Evolutionary conservation across 2,113 vertebrate species (phyloP).

Genomic region (Hipposideros armiger): DNA sequence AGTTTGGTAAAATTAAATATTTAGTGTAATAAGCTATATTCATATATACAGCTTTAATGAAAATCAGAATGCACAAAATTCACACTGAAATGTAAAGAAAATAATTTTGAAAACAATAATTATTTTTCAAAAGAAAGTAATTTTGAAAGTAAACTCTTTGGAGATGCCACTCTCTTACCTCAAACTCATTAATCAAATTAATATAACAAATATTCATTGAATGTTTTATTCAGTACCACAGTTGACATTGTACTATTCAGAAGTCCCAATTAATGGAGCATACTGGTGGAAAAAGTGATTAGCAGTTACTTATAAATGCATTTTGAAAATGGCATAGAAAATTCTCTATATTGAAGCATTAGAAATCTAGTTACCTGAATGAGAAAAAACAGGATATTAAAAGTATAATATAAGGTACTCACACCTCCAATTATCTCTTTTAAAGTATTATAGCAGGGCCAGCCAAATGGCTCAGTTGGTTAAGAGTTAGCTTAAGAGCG

Average conservation of each 20-base stretch:
- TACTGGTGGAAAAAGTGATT: background rate
- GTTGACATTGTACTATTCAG: background rate
- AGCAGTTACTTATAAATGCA: background rate
- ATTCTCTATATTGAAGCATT: background rate
- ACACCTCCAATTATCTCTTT: background rate
- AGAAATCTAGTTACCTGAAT: background rate
- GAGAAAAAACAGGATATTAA: background rate
- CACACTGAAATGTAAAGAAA: background rate
- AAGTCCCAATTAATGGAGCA: background rate
- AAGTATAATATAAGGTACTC: background rate
- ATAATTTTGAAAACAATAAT: too few relatives aligned
- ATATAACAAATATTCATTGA: background rate
- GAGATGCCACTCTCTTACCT: background rate
- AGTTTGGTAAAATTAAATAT: background rate
- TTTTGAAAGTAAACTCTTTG: background rate
- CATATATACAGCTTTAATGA: background rate
- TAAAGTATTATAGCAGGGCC: background rate
- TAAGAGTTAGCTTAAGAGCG: too few relatives aligned
- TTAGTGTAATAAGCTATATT: background rate
- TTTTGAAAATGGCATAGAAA: background rate
- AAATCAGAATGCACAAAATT: background rate
- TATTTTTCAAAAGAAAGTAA: too few relatives aligned
- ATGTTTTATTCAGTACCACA: background rate
- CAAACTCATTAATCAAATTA: background rate
- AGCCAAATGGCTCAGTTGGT: background rate